phyloP scores from a whole-genome alignment of 2,797 vertebrate genomes.

The Pseudochirops cupreus region DNA sequence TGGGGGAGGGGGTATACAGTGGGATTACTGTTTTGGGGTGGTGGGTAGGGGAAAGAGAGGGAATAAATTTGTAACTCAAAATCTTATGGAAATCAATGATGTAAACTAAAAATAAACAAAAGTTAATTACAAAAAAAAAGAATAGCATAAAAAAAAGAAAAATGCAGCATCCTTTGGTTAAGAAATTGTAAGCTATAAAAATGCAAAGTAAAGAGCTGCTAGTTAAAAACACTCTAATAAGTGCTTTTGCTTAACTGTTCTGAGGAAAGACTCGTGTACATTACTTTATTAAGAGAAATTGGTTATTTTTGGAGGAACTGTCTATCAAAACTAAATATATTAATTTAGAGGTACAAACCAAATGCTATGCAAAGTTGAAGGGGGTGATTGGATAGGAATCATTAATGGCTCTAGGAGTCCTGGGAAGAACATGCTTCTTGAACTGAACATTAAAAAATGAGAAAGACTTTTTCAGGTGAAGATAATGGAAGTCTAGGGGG shows the following conservation, averaged over 20 bases:
- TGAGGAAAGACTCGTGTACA: neutral
- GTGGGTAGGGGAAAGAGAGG: too few relatives aligned
- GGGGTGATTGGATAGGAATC: neutral
- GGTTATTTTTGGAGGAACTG: neutral
- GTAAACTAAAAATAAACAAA: too few relatives aligned
- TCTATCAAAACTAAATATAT: neutral
- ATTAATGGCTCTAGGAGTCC: neutral
- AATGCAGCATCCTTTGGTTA: neutral
- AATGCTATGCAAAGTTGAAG: neutral
- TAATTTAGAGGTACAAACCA: neutral
- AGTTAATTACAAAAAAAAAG: too few relatives aligned
- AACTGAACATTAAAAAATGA: neutral
- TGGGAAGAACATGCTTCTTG: neutral
- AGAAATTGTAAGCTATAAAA: neutral
- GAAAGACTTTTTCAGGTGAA: neutral
- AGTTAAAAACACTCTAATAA: neutral
- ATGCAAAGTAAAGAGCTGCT: neutral
- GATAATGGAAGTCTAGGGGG: too few relatives aligned
- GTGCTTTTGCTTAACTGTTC: neutral
- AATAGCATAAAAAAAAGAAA: neutral
- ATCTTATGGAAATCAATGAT: too few relatives aligned
- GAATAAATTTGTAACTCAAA: too few relatives aligned
- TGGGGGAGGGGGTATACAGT: too few relatives aligned
- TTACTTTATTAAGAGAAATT: neutral
- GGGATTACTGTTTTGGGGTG: too few relatives aligned